Evolutionary conservation across 2,888 invertebrate species (phyloP), one percentile per base, ranked within the genome.

Genomic region (Macrophya alboannulata): DNA sequence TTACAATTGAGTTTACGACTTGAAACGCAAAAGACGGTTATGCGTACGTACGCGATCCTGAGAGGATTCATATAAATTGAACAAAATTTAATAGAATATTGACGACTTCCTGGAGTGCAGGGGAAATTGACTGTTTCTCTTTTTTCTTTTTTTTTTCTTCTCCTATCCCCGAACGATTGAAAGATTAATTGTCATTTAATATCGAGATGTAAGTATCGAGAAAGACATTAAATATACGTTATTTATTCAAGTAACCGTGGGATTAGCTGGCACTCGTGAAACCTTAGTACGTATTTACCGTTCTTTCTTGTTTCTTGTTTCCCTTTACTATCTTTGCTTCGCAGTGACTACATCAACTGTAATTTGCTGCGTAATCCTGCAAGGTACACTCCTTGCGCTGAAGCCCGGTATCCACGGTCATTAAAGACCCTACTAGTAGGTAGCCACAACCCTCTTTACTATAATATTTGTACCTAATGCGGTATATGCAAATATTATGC

Each of bases 291-390:
- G 72, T 74, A 17, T 74, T 74, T 74, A 74, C 72, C 45, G 72
- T 74, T 74, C 43, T 45, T 74, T 74, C 43, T 45, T 45, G 21
- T 43, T 68, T 74, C 45, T 74, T 74, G 72, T 40, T 45, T 45
- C 72, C 45, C 72, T 74, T 74, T 74, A 74, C 72, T 74, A 74
- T 74, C 45, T 74, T 31, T 74, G 72, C 21, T 74, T 45, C 21
- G 45, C 45, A 74, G 72, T 74, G 43, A 74, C 72, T 74, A 45
- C 72, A 74, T 74, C 72, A 45, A 74, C 43, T 21, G 72, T 74
- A 74, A 74, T 74, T 74, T 45, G 72, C 72, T 74, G 72, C 72
- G 72, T 74, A 74, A 74, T 74, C 45, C 72, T 45, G n/a, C 45
- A 31, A 74, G 21, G 72, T 74, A 74, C 45, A 74, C 72, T 74